phyloP scores from a whole-genome alignment of 2,113 vertebrate species.

The Mellivora capensis region DNA sequence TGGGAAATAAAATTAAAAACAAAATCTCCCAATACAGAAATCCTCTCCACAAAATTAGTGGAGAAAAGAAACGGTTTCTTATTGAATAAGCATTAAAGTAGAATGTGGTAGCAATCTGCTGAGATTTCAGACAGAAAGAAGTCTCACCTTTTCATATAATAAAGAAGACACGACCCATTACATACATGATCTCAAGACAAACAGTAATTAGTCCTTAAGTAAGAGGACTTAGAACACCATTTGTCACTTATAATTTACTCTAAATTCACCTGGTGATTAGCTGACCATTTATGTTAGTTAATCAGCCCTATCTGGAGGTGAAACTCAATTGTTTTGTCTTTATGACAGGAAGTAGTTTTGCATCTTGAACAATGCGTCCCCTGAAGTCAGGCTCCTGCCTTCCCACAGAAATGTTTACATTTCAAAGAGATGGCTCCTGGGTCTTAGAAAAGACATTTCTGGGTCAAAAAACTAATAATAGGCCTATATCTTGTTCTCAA shows the following conservation, averaged over 20 bases:
- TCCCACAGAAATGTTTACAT: background rate
- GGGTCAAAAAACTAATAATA: background rate
- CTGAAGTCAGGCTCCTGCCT: background rate
- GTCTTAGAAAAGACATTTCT: background rate
- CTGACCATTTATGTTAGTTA: background rate
- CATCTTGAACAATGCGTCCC: background rate
- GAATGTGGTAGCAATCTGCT: background rate
- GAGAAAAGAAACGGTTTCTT: background rate
- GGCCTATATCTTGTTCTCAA: background rate
- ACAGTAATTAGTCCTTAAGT: background rate
- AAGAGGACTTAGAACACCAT: background rate
- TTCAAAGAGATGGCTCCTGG: background rate
- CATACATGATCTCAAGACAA: background rate
- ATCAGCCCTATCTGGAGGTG: background rate
- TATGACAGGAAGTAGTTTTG: background rate
- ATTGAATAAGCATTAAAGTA: background rate
- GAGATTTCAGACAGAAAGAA: background rate
- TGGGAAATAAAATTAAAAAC: background rate
- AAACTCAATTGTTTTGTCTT: background rate
- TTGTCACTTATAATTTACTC: background rate
- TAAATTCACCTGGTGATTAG: background rate
- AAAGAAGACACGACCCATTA: background rate
- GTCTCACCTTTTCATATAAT: background rate
- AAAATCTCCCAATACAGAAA: background rate
- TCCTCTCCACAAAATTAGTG: background rate